phyloP scores from a whole-genome alignment of 2,797 vertebrate species.

The Leptatherina wallacei region DNA sequence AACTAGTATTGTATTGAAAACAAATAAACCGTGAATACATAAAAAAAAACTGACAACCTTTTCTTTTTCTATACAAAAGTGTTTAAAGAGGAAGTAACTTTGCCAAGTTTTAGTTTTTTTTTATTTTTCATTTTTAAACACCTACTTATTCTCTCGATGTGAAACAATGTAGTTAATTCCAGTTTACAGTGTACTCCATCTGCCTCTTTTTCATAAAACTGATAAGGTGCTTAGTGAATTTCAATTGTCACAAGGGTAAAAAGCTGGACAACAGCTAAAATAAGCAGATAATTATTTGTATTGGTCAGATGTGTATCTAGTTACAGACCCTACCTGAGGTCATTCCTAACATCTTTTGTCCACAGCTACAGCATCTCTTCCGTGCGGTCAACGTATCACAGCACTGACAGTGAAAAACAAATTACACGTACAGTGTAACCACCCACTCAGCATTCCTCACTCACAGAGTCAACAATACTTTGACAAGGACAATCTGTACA shows the following conservation, averaged over 20 bases:
- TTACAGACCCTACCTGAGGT: background rate
- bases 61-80: too few relatives aligned
- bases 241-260: background rate
- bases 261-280: background rate
- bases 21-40: too few relatives aligned
- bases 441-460: slow-evolving; percentile 53
- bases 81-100: too few relatives aligned
- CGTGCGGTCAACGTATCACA: slow-evolving; percentile 18
- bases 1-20: too few relatives aligned
- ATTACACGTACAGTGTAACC: slow-evolving; percentile 42
- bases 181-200: background rate
- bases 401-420: slow-evolving; percentile 41
- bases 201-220: too few relatives aligned
- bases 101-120: too few relatives aligned
- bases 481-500: slow-evolving; percentile 52
- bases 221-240: too few relatives aligned
- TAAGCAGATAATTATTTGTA: background rate
- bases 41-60: too few relatives aligned
- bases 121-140: too few relatives aligned
- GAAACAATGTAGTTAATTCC: background rate
- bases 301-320: background rate
- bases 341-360: background rate
- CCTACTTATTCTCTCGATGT: background rate
- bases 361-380: background rate
- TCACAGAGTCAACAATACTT: slow-evolving; percentile 48